phyloP scores from a whole-genome alignment of 1,140 invertebrate species.

The Lanistes nyassanus region DNA sequence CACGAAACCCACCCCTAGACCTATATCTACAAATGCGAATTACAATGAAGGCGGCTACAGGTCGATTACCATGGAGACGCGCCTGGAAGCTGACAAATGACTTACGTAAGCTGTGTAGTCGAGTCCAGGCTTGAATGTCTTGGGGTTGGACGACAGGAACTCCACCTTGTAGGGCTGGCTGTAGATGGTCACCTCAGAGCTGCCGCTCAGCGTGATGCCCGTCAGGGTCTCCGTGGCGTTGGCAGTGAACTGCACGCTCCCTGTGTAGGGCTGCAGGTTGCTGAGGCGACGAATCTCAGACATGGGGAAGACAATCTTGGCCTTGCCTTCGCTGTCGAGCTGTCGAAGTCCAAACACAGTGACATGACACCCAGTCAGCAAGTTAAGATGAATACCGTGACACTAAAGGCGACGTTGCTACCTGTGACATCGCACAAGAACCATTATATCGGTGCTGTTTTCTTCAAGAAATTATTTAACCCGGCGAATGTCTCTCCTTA shows the following conservation, averaged over 20 bases:
- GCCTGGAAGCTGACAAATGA: not conserved
- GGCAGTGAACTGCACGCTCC: slow-evolving; percentile 42
- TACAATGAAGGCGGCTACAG: no score
- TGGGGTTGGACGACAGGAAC: slow-evolving; percentile 52
- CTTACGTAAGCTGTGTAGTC: slow-evolving; percentile 58
- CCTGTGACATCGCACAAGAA: no score
- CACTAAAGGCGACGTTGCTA: no score
- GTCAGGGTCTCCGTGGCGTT: slow-evolving; percentile 57
- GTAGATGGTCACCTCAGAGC: slow-evolving; percentile 38
- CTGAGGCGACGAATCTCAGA: slow-evolving; percentile 28
- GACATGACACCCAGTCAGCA: no score
- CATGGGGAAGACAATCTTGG: slow-evolving; percentile 39
- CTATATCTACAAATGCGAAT: no score
- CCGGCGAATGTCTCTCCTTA: no score
- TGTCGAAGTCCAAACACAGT: no score
- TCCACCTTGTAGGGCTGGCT: slow-evolving; percentile 41
- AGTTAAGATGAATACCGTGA: no score
- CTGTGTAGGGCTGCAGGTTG: slow-evolving; percentile 23
- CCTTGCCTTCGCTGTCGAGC: slow-evolving; percentile 48
- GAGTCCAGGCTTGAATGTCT: slow-evolving; percentile 58
- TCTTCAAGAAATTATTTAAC: no score
- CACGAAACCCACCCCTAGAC: no score
- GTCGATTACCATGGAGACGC: no score
- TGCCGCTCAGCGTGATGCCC: slow-evolving; percentile 46
- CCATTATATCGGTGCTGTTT: no score